Conservation (phyloP, 2,797 vertebrate species). For the Sebastes kiyomatsui region DNA sequence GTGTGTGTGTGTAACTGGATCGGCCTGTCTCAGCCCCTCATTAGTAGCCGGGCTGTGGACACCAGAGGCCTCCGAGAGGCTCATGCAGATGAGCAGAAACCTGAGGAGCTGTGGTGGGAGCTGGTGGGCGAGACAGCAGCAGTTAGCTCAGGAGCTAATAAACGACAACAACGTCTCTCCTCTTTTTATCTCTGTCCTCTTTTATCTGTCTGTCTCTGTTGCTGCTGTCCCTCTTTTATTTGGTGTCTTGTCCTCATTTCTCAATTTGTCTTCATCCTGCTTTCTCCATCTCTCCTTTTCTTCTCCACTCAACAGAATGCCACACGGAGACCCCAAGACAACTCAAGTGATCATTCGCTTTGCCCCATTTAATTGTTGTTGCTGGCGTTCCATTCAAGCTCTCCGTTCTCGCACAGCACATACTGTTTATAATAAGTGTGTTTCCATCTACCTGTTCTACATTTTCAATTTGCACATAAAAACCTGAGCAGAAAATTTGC, state of each 20-base stretch:
- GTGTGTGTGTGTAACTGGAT: constrained; percentile 69
- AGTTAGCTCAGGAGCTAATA: constrained; percentile 62
- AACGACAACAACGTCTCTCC: constrained; percentile 35
- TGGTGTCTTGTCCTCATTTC: background rate
- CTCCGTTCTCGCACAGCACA: background rate
- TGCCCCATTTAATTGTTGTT: background rate
- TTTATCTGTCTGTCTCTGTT: background rate
- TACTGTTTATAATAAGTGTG: background rate
- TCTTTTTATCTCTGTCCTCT: background rate
- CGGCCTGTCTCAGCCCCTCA: constrained; percentile 72
- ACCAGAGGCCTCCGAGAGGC: constrained; percentile 70
- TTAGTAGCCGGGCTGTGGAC: constrained; percentile 77
- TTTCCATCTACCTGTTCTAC: background rate
- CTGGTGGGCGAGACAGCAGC: constrained; percentile 32
- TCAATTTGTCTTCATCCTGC: background rate
- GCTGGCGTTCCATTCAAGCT: background rate
- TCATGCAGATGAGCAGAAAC: constrained; percentile 86
- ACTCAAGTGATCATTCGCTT: background rate
- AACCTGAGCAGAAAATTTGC: background rate
- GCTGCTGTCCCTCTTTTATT: background rate
- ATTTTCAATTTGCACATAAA: background rate
- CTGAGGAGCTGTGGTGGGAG: constrained; percentile 69
- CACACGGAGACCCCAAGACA: background rate
- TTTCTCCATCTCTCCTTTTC: background rate
- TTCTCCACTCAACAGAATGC: background rate